These are phyloP conservation scores for Otus scops DNA, from an alignment of 2,797 vertebrate species.

Conservation along the genomic window DNA sequence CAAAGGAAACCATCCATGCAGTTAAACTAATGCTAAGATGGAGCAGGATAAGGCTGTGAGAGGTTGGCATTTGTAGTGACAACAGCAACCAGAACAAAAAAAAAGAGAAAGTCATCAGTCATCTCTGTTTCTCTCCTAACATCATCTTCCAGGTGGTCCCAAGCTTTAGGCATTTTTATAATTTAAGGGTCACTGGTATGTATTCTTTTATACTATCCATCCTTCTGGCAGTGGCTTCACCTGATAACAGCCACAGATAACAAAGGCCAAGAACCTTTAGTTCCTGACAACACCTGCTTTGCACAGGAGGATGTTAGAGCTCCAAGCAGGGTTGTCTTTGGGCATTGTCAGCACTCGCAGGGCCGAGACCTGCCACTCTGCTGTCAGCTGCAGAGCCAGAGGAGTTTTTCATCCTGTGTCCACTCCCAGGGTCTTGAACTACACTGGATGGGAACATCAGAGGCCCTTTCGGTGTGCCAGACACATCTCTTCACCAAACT, in stretches of 20 bases:
- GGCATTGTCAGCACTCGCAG: not conserved
- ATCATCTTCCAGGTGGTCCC: constrained; percentile 48
- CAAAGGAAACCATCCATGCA: constrained; percentile 10
- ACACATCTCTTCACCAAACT: not conserved
- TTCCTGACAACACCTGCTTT: constrained; percentile 20
- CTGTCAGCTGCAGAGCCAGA: not conserved
- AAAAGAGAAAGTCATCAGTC: not conserved
- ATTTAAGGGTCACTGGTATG: constrained; percentile 15
- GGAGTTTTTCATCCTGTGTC: not conserved
- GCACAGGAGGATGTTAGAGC: not conserved
- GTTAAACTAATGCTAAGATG: constrained; percentile 22
- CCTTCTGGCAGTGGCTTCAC: not conserved
- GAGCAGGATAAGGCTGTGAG: constrained; percentile 17
- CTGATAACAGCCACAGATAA: constrained; percentile 33
- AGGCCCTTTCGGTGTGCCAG: not conserved
- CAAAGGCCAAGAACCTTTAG: not conserved
- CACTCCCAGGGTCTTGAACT: not conserved
- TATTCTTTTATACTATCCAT: not conserved
- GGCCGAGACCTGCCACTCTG: not conserved
- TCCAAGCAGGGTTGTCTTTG: not conserved
- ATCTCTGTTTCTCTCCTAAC: not conserved
- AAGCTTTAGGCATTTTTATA: not conserved
- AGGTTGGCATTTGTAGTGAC: not conserved
- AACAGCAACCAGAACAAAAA: not conserved
- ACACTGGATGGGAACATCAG: not conserved